These are phyloP conservation scores for Salarias fasciatus DNA, from an alignment of 2,797 vertebrate species.

Conservation along the genomic window DNA sequence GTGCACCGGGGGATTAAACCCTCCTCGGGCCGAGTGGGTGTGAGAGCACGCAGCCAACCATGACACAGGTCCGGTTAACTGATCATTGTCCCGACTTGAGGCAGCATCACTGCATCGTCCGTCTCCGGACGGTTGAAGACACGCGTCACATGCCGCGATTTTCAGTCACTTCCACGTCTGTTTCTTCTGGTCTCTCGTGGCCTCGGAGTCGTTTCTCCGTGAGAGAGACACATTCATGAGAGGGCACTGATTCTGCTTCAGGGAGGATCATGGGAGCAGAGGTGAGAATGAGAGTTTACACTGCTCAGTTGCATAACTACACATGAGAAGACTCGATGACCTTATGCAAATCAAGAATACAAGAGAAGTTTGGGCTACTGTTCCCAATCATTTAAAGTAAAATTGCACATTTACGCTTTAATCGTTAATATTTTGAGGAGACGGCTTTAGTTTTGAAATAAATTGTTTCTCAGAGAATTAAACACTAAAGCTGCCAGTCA, in stretches of 20 bases:
- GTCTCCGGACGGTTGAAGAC: too few species aligned
- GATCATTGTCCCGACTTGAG: constrained; percentile 30
- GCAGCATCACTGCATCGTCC: too few species aligned
- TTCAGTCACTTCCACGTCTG: neutral
- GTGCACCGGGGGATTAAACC: constrained; percentile 42
- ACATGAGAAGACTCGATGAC: neutral
- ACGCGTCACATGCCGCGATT: neutral
- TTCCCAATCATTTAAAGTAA: too few species aligned
- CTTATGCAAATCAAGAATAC: neutral
- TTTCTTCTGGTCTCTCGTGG: constrained; percentile 6
- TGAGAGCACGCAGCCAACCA: constrained; percentile 59
- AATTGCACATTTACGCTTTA: too few species aligned
- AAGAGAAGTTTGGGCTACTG: too few species aligned
- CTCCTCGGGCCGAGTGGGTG: constrained; percentile 56
- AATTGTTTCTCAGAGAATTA: too few species aligned
- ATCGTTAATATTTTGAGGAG: too few species aligned
- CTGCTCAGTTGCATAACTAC: neutral
- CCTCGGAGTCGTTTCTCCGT: neutral
- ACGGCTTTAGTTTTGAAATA: too few species aligned
- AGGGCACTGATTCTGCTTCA: constrained; percentile 51
- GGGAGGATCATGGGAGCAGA: constrained; percentile 52
- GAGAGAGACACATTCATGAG: constrained; percentile 6
- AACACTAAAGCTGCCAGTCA: too few species aligned
- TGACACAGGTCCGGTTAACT: constrained; percentile 42
- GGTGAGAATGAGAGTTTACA: constrained; percentile 17